phyloP scores from a whole-genome alignment of 2,113 vertebrate species.

The Hemichromis elongatus region DNA sequence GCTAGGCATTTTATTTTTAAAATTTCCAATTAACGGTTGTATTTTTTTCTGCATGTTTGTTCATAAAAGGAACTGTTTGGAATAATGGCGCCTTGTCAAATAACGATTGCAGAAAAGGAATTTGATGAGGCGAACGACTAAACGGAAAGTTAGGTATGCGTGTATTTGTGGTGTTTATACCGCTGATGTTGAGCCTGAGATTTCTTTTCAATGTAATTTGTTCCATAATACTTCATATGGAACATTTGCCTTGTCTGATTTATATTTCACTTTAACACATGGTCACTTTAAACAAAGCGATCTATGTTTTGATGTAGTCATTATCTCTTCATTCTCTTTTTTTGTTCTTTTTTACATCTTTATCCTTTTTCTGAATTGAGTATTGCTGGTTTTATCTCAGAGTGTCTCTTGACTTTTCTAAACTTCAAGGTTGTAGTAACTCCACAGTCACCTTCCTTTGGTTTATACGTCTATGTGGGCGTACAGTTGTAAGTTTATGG shows the following conservation, averaged over 20 bases:
- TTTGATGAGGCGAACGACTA: neutral
- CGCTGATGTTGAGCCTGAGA: neutral
- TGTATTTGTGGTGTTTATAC: neutral
- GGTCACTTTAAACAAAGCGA: neutral
- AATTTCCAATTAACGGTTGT: neutral
- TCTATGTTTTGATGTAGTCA: neutral
- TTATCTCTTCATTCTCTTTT: neutral
- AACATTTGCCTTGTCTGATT: neutral
- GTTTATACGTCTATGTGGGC: neutral
- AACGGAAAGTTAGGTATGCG: neutral
- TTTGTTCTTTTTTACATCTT: neutral
- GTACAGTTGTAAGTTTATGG: neutral
- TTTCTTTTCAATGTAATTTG: neutral
- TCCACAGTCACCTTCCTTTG: neutral
- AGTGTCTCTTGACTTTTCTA: neutral
- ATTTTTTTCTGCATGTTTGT: neutral
- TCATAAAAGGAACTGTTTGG: fast-evolving
- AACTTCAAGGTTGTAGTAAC: neutral
- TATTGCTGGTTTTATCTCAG: neutral
- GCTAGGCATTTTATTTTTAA: neutral
- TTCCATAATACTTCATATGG: neutral
- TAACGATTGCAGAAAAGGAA: neutral
- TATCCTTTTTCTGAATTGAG: neutral
- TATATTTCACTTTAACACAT: neutral
- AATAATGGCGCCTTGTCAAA: neutral